These are phyloP conservation scores for Endotricha flammealis DNA, from an alignment of 2,888 invertebrate genomes.

Conservation along the genomic window DNA sequence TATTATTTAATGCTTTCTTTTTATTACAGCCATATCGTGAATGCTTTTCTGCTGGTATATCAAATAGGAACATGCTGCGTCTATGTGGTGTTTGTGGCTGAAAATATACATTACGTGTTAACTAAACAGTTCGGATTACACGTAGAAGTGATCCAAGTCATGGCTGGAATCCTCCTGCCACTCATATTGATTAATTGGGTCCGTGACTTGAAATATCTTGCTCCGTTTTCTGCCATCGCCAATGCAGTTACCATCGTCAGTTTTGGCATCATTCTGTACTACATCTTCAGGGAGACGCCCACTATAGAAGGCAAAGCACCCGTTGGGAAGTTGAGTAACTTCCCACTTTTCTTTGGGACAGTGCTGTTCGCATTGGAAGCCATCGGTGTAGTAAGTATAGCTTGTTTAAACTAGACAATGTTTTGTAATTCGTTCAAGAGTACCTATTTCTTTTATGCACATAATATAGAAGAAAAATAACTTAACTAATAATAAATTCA, in stretches of 20 bases:
- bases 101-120: conserved; percentile 86
- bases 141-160: conserved; percentile 80
- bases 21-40: conserved; percentile 82
- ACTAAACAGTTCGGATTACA: conserved; percentile 69
- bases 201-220: conserved; percentile 89
- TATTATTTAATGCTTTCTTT: no score
- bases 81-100: conserved; percentile 95
- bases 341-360: conserved; percentile 97
- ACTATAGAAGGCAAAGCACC: conserved; percentile 80
- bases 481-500: no score
- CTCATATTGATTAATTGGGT: conserved; percentile 89
- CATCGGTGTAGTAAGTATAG: conserved; percentile 87
- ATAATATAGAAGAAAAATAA: no score
- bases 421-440: no score
- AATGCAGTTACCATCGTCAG: conserved; percentile 90
- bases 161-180: conserved; percentile 85
- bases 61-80: conserved; percentile 98
- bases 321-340: conserved; percentile 81
- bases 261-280: conserved; percentile 91
- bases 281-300: conserved; percentile 86
- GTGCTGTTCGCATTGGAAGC: conserved; percentile 98
- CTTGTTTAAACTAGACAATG: no score
- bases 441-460: no score
- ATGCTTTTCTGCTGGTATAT: conserved; percentile 88
- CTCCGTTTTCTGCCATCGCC: conserved; percentile 93